phyloP scores from a whole-genome alignment of 2,113 vertebrate genomes.

The Corythornis vintsioides region DNA sequence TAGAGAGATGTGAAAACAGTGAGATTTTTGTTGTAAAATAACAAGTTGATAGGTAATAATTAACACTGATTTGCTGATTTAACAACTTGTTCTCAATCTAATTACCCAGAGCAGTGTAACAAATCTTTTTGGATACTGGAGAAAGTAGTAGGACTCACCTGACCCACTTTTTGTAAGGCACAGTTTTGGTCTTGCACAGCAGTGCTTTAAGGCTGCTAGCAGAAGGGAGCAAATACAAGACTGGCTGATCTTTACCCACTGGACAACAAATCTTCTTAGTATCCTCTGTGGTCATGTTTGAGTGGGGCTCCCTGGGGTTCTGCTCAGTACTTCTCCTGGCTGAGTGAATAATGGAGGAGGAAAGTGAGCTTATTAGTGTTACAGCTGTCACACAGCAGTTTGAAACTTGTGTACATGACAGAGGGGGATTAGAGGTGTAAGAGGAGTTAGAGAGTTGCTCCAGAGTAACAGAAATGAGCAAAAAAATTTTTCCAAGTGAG shows the following conservation, averaged over 20 bases:
- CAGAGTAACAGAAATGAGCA: not conserved
- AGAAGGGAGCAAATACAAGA: not conserved
- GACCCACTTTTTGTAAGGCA: not conserved
- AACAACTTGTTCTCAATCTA: not conserved
- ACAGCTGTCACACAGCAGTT: not conserved
- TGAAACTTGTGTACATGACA: not conserved
- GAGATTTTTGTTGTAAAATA: not conserved
- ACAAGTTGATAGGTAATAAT: not conserved
- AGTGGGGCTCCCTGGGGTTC: not conserved
- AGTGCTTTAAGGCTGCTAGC: accelerated
- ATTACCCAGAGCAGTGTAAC: not conserved
- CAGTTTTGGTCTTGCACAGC: not conserved
- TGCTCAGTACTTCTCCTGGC: not conserved
- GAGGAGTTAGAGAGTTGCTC: not conserved
- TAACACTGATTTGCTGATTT: not conserved
- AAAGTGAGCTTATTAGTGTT: not conserved
- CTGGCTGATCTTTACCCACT: not conserved
- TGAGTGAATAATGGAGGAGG: not conserved
- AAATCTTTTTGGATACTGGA: not conserved
- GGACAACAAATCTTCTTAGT: not conserved
- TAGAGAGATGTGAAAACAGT: not conserved
- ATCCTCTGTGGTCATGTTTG: too few relatives aligned
- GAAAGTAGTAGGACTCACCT: not conserved
- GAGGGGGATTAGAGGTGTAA: not conserved
- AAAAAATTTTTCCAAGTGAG: not conserved